Evolutionary conservation across 2,113 vertebrate species (phyloP).

Genomic region (Gymnobelideus leadbeateri): DNA sequence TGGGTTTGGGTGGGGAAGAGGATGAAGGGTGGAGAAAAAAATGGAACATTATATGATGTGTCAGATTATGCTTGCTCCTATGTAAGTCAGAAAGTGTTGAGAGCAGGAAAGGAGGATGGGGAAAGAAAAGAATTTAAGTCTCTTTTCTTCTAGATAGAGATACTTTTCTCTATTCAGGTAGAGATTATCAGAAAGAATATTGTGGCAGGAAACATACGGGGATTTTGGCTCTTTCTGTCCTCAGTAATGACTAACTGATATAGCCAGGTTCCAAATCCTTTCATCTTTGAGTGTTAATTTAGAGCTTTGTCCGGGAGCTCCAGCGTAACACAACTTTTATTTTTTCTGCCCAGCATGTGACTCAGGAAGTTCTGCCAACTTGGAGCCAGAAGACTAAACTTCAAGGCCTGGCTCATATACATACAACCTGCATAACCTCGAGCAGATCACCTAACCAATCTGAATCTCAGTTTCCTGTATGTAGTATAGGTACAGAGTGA

Average conservation of each 20-base stretch:
- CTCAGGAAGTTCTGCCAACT: not conserved
- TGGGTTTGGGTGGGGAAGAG: not conserved
- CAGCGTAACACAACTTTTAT: not conserved
- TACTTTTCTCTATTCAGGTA: fast-evolving
- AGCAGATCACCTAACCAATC: not conserved
- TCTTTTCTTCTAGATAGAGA: not conserved
- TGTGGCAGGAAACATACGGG: not conserved
- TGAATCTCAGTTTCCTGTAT: not conserved
- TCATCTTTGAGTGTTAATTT: not conserved
- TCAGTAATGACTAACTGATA: not conserved
- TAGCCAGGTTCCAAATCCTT: not conserved
- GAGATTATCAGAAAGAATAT: not conserved
- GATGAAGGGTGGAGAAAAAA: not conserved
- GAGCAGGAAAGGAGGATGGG: too few relatives aligned
- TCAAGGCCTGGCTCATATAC: not conserved
- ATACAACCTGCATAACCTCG: not conserved
- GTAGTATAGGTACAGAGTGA: not conserved
- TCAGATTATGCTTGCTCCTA: not conserved
- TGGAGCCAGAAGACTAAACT: not conserved
- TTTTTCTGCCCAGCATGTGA: not conserved
- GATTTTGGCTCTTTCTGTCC: not conserved
- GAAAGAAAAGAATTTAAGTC: not conserved
- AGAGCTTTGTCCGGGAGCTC: not conserved
- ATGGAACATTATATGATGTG: not conserved
- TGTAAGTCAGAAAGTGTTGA: not conserved